These are phyloP conservation scores for Melanchra persicariae DNA, from an alignment of 2,888 invertebrate genomes.

Conservation along the genomic window DNA sequence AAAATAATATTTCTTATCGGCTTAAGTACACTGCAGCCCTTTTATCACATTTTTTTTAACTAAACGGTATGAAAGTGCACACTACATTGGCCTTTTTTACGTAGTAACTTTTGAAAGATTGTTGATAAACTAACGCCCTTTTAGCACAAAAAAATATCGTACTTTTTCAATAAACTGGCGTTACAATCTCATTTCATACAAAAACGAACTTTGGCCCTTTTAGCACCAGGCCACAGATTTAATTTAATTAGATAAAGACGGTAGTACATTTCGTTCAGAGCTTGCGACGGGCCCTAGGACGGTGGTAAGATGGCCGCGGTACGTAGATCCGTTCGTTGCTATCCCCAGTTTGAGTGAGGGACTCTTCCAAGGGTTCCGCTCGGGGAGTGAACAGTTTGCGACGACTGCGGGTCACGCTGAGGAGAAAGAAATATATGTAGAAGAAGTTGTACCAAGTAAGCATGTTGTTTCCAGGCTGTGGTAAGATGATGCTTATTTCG, in stretches of 20 bases:
- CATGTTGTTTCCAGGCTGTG: constrained; percentile 8
- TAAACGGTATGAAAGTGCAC: too few species aligned
- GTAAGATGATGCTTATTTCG: constrained; percentile 2
- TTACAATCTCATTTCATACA: too few species aligned
- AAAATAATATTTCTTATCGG: too few species aligned
- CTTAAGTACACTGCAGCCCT: too few species aligned
- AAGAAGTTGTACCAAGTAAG: not conserved
- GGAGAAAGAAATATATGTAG: constrained; percentile 24
- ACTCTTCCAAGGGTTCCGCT: constrained; percentile 85
- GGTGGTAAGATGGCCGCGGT: constrained; percentile 85
- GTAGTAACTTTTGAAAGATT: too few species aligned
- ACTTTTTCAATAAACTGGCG: too few species aligned
- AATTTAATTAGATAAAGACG: constrained; percentile 25
- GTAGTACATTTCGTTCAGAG: constrained; percentile 67
- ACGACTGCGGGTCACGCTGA: constrained; percentile 82
- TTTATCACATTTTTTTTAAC: too few species aligned
- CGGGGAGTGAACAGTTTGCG: constrained; percentile 88
- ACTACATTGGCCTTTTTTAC: too few species aligned
- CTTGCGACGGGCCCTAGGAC: constrained; percentile 81
- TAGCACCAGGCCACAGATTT: too few species aligned
- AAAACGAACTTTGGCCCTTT: too few species aligned
- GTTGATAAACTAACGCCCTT: too few species aligned
- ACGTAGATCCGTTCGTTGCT: constrained; percentile 79
- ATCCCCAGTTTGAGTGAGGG: constrained; percentile 71
- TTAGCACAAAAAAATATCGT: too few species aligned